Base-by-base conservation (phyloP, 2,797 vertebrate genomes). In the Pangasius djambal region DNA sequence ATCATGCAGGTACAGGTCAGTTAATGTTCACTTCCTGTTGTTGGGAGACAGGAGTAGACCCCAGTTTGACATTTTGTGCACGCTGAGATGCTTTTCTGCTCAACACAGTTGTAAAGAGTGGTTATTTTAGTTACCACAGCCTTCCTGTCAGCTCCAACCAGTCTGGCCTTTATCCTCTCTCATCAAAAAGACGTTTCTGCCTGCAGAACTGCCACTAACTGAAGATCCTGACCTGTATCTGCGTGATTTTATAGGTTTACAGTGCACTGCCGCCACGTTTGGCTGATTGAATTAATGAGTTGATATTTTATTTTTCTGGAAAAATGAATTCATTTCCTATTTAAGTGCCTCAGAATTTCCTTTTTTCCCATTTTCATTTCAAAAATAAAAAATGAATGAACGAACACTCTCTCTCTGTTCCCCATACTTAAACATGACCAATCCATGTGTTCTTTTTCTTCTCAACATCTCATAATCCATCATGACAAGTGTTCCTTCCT, bases 401-500 rank as follows among this genome's bases (percentile, higher is more conserved):
- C 10, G 15, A 69, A 34, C 34, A 15, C 31, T 34, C 9, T n/a
- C 16, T 65, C 25, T 13, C 16, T 16, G 75, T 31, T 55, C 77
- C 50, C 4, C 13, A 1, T 78, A 52, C 20, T 31, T 78, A 52
- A 52, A 78, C 18, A 81, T 59, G 78, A 81, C 52, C 31, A 16
- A 55, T 50, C 25, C 9, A 7, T 28, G 15, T 4, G 12, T 61
- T 20, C 15, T 63, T 25, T 40, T 63, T 28, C 37, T 15, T 61
- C 52, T 59, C 34, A 78, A 78, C 15, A 61, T 82, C 57, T 61
- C 7, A 20, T 9, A 63, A 44, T 48, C 40, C 61, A 12, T 61
- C 13, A 61, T 78, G 75, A 78, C 75, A 67, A 48, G 77, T 87
- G 57, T 83, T 87, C 82, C 86, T 90, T 40, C n/a, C n/a, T 52